These are phyloP conservation scores for Brotula barbata DNA, from an alignment of 2,797 vertebrate species.

Conservation along the genomic window DNA sequence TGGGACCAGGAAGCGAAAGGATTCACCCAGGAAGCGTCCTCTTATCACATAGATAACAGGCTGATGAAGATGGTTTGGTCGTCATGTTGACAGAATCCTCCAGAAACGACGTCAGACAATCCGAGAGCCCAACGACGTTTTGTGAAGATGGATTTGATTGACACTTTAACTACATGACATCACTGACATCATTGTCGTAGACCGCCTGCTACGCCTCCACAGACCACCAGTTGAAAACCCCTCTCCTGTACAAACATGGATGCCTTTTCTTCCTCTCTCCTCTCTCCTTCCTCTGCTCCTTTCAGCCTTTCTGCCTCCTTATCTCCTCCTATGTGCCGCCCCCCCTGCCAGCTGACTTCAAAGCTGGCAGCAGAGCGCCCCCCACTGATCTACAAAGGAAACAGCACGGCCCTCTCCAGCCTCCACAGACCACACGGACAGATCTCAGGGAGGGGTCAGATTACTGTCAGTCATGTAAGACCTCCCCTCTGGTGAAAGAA, in stretches of 20 bases:
- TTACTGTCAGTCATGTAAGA: constrained; percentile 16
- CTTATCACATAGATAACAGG: no score
- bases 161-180: no score
- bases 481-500: constrained; percentile 1
- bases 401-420: constrained; percentile 4
- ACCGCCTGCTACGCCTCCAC: no score
- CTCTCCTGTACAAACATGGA: neutral
- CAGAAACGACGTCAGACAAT: no score
- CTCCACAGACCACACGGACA: constrained; percentile 16
- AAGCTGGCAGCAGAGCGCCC: neutral
- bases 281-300: neutral
- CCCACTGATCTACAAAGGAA: constrained; percentile 17
- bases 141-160: no score
- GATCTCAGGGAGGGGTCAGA: constrained; percentile 30
- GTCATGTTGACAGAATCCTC: no score
- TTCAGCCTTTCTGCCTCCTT: neutral
- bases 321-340: neutral
- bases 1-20: no score
- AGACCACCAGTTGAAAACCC: neutral
- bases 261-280: neutral
- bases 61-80: no score
- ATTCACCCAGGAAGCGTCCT: no score
- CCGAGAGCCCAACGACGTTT: no score
- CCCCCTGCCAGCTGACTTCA: constrained; percentile 3
- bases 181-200: no score